These are phyloP conservation scores for Toxotes lorentzi DNA, from an alignment of 2,797 vertebrate genomes.

Conservation along the genomic window DNA sequence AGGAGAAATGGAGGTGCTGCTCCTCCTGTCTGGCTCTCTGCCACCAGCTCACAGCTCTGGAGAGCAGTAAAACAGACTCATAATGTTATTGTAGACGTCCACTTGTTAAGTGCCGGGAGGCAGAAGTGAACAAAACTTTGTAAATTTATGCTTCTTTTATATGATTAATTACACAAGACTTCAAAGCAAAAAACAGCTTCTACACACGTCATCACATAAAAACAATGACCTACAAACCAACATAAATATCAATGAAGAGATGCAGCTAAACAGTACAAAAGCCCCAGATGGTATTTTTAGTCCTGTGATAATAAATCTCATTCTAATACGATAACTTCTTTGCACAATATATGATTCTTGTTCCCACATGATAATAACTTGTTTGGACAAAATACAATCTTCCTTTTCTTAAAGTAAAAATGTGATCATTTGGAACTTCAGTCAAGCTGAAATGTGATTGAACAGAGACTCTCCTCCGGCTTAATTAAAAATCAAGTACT, in stretches of 20 bases:
- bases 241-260: conserved; percentile 9
- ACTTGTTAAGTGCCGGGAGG: conserved; percentile 14
- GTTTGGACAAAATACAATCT: not conserved
- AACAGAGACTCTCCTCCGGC: not conserved
- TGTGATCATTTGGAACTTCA: not conserved
- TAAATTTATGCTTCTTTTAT: conserved; percentile 16
- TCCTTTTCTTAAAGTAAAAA: not conserved
- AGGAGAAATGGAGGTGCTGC: conserved; percentile 37
- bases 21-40: conserved; percentile 28
- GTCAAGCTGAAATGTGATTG: not conserved
- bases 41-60: conserved; percentile 38
- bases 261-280: not conserved
- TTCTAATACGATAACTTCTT: too few species aligned
- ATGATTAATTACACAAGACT: conserved; percentile 17
- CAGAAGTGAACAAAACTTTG: conserved; percentile 34
- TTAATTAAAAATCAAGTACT: conserved; percentile 6
- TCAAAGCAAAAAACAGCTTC: conserved; percentile 3
- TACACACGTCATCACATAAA: not conserved
- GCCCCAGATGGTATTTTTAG: not conserved
- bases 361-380: not conserved
- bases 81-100: conserved; percentile 49
- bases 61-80: conserved; percentile 60
- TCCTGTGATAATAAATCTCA: not conserved
- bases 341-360: not conserved
- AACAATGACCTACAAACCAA: not conserved